Conservation (phyloP, 1,140 invertebrate species). For the Hylaeus volcanicus region DNA sequence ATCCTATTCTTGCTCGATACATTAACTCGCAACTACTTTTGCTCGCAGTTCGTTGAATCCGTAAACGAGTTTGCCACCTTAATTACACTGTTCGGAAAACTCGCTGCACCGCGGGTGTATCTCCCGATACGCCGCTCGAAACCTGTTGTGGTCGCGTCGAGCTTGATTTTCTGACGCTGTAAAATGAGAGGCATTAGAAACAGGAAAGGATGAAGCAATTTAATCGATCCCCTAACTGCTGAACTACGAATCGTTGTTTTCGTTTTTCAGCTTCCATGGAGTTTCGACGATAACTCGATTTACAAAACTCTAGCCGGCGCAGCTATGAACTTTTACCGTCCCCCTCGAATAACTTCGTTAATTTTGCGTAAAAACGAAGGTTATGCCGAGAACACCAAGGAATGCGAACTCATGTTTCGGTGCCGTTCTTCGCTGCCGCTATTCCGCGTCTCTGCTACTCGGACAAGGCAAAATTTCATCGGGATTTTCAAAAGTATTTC, state of each 20-base stretch:
- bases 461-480: constrained; percentile 27
- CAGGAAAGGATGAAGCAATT: background rate
- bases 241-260: constrained; percentile 4
- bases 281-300: constrained; percentile 50
- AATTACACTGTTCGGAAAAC: too few relatives aligned
- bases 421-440: background rate
- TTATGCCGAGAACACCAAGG: background rate
- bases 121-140: too few relatives aligned
- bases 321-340: constrained; percentile 42
- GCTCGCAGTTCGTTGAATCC: too few relatives aligned
- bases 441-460: background rate
- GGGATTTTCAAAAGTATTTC: constrained; percentile 32
- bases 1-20: too few relatives aligned
- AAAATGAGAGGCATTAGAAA: too few relatives aligned
- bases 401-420: constrained; percentile 28
- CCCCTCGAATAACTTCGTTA: constrained; percentile 49
- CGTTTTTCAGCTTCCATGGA: constrained; percentile 3
- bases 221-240: background rate
- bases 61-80: too few relatives aligned
- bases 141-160: too few relatives aligned
- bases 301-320: constrained; percentile 27
- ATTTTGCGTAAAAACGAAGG: constrained; percentile 31
- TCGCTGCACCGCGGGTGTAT: too few relatives aligned
- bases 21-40: too few relatives aligned
- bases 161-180: too few relatives aligned